Evolutionary conservation across 2,888 invertebrate genomes (phyloP).

Genomic region (Salticus scenicus): DNA sequence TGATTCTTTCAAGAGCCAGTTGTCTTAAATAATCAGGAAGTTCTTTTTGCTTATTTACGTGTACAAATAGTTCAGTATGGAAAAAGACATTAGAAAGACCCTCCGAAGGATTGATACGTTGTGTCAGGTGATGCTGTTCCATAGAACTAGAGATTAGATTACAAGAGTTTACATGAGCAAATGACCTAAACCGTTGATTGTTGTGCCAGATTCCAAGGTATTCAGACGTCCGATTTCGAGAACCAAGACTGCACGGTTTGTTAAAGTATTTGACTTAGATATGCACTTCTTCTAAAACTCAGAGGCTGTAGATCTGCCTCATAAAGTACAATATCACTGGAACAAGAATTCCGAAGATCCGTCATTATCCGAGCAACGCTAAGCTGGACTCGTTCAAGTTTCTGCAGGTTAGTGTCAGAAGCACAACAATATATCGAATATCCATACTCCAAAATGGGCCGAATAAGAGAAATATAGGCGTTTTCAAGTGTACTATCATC

Average conservation of each 20-base stretch:
- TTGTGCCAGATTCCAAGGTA: background rate
- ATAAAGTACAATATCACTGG: constrained; percentile 21
- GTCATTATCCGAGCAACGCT: background rate
- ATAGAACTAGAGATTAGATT: too few species aligned
- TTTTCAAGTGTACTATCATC: constrained; percentile 4
- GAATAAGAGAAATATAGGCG: constrained; percentile 21
- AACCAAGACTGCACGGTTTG: background rate
- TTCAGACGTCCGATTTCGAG: background rate
- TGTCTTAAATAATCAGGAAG: background rate
- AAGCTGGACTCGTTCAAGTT: constrained; percentile 10
- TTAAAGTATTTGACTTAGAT: constrained; percentile 7
- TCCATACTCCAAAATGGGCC: background rate
- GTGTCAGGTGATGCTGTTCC: too few species aligned
- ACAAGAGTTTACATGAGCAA: background rate
- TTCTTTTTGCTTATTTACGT: background rate
- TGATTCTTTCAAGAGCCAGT: constrained; percentile 4
- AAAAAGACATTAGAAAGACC: background rate
- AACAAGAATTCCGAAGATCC: background rate
- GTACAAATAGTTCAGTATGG: background rate
- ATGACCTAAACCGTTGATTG: background rate
- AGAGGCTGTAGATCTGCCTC: constrained; percentile 10
- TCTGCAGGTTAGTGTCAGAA: background rate
- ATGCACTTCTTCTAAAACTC: constrained; percentile 6
- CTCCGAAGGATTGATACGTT: too few species aligned
- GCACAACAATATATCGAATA: background rate